These are phyloP conservation scores for Neoaliturus tenellus DNA, from an alignment of 2,888 invertebrate species.

Conservation along the genomic window DNA sequence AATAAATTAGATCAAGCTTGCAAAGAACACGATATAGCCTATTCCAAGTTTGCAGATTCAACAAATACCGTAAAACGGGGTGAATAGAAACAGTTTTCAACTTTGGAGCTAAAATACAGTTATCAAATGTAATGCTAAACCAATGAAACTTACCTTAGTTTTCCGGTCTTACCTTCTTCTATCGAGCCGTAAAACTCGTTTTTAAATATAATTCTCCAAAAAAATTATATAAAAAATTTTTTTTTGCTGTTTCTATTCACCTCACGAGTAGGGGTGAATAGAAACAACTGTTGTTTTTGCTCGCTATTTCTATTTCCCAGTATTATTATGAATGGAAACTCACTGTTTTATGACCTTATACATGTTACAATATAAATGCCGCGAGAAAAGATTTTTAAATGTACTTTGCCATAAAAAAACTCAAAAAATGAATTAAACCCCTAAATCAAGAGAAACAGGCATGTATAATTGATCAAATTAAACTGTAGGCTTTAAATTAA, in stretches of 20 bases:
- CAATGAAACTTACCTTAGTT: slow-evolving; percentile 25
- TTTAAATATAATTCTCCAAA: slow-evolving; percentile 21
- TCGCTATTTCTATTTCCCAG: slow-evolving; percentile 16
- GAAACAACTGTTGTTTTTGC: slow-evolving; percentile 4
- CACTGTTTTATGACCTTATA: slow-evolving; percentile 8
- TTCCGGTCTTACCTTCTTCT: slow-evolving; percentile 31
- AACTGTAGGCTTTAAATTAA: slow-evolving; percentile 13
- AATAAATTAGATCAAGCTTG: too few species aligned
- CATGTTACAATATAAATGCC: slow-evolving; percentile 2
- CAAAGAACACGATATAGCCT: too few species aligned
- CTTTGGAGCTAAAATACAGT: slow-evolving; percentile 17
- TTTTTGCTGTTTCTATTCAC: too few species aligned
- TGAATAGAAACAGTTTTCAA: slow-evolving; percentile 31
- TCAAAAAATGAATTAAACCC: slow-evolving; percentile 1
- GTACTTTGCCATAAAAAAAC: slow-evolving; percentile 3
- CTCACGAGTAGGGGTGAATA: too few species aligned
- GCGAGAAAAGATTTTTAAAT: not conserved
- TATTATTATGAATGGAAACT: not conserved
- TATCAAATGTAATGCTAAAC: slow-evolving; percentile 26
- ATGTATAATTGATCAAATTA: slow-evolving; percentile 13
- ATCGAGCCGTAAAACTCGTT: not conserved
- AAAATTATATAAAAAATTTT: too few species aligned
- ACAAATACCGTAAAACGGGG: slow-evolving; percentile 21
- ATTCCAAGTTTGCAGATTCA: too few species aligned
- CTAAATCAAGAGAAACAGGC: slow-evolving; percentile 2